A percentile compares a stretch with the other conserved stretches of the same genome.
Evolutionary conservation across 1,140 invertebrate species (phyloP).

Genomic region (Trichomalopsis sarcophagae): DNA sequence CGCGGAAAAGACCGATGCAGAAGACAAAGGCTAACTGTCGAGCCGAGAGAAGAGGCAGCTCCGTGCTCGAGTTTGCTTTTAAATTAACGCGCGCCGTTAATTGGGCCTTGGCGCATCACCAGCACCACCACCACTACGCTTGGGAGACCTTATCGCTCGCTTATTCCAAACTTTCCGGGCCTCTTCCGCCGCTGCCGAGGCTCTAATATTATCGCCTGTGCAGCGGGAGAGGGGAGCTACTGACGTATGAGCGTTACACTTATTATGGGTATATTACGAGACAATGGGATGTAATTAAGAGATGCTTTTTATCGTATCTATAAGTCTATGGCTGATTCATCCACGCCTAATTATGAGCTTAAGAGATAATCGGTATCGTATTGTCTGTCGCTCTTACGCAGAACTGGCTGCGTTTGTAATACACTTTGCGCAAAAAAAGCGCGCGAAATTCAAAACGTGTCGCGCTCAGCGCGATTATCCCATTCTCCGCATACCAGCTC

Average conservation of each 20-base stretch:
- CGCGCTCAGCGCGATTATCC: no score
- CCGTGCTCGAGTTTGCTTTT: not conserved
- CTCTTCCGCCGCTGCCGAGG: not conserved
- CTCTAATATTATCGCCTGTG: not conserved
- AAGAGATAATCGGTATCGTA: not conserved
- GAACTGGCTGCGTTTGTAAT: no score
- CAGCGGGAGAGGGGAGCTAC: not conserved
- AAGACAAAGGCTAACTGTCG: not conserved
- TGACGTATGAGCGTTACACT: not conserved
- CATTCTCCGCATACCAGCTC: no score
- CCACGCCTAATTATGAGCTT: no score
- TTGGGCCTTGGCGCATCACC: slow-evolving; percentile 24
- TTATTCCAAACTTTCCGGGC: slow-evolving; percentile 22
- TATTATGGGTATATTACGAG: not conserved
- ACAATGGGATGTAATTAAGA: slow-evolving; percentile 1
- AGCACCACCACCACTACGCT: not conserved
- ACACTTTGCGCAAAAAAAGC: no score
- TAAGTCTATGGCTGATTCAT: not conserved
- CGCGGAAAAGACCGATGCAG: not conserved
- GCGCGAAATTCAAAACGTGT: no score
- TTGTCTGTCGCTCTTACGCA: no score
- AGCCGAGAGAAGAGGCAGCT: not conserved
- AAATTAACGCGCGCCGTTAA: slow-evolving; percentile 39
- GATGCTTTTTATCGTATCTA: not conserved
- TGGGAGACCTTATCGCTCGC: slow-evolving; percentile 31